A percentile compares a stretch with the other conserved stretches of the same genome.
phyloP scores from a whole-genome alignment of 2,797 vertebrate species.

The Trachops cirrhosus region DNA sequence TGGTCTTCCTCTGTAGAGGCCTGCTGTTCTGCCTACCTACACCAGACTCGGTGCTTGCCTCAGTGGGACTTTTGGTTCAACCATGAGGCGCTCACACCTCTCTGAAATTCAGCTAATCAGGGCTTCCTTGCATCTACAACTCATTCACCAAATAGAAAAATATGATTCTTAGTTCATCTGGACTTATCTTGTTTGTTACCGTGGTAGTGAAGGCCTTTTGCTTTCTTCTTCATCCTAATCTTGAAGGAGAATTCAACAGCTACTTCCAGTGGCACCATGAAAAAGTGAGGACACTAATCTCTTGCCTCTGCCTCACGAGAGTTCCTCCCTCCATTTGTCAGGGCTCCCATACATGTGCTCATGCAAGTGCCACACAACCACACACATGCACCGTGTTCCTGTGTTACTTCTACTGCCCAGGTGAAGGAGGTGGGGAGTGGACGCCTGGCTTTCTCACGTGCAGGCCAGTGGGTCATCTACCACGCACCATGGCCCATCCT shows the following conservation, averaged over 20 bases:
- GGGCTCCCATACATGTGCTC: not conserved
- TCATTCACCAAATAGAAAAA: not conserved
- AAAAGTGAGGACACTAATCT: not conserved
- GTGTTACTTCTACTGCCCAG: not conserved
- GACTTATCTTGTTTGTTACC: not conserved
- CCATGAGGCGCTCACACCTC: not conserved
- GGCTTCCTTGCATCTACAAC: not conserved
- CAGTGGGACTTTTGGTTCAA: not conserved
- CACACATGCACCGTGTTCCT: fast-evolving
- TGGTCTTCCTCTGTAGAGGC: not conserved
- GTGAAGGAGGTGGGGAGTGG: not conserved
- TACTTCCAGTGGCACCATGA: not conserved
- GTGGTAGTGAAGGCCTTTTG: not conserved
- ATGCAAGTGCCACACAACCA: not conserved
- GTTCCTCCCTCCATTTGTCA: not conserved
- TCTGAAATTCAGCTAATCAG: not conserved
- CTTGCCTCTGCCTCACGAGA: not conserved
- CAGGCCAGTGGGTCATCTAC: not conserved
- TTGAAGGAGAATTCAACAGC: not conserved
- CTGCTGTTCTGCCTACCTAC: not conserved
- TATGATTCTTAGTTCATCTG: not conserved
- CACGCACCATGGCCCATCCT: fast-evolving
- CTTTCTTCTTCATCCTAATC: not conserved
- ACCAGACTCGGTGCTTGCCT: not conserved
- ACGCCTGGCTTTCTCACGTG: not conserved